Evolutionary conservation across 2,113 vertebrate genomes (phyloP).

Genomic region (Candoia aspera): DNA sequence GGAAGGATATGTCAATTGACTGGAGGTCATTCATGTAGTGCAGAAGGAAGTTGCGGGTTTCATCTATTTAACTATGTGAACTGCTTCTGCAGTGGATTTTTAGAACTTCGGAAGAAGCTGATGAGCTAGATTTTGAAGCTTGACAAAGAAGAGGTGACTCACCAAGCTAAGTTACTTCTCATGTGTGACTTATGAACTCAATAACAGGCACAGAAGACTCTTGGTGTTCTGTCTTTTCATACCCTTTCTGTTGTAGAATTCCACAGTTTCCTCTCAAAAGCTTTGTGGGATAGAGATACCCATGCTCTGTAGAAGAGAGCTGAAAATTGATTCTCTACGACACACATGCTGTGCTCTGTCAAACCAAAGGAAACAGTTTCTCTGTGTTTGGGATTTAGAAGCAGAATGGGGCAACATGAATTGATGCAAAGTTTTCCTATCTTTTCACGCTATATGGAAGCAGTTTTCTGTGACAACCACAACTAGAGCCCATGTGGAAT

Average conservation of each 20-base stretch:
- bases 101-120: neutral
- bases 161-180: neutral
- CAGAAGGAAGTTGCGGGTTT: neutral
- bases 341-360: neutral
- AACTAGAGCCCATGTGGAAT: neutral
- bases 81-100: neutral
- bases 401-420: neutral
- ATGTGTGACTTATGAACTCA: neutral
- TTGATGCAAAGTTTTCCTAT: neutral
- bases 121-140: neutral
- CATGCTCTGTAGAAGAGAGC: neutral
- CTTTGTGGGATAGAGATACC: neutral
- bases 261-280: neutral
- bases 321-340: neutral
- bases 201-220: neutral
- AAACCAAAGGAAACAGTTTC: neutral
- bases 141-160: neutral
- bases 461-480: neutral
- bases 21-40: neutral
- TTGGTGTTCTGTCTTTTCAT: neutral
- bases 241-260: neutral
- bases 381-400: neutral
- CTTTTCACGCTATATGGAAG: neutral
- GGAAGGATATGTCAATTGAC: neutral
- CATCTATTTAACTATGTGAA: neutral